Conservation (phyloP, 2,797 vertebrate species). For the Macroramphosus scolopax region DNA sequence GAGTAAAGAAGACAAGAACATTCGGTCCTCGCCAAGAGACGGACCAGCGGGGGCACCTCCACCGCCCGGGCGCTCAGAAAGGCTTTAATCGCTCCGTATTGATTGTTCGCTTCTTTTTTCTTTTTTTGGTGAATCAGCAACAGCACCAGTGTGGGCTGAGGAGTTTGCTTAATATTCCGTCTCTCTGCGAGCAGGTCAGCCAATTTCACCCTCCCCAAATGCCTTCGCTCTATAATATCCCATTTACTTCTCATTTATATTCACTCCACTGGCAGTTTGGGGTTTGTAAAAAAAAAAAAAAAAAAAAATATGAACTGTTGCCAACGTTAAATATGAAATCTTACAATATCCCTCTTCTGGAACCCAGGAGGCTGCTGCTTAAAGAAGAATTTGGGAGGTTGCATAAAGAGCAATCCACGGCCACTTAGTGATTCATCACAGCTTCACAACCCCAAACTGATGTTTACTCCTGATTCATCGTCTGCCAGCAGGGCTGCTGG, state of each 20-base stretch:
- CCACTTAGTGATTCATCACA: constrained; percentile 33
- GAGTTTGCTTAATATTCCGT: constrained; percentile 61
- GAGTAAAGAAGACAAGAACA: constrained; percentile 23
- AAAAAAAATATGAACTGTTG: constrained; percentile 51
- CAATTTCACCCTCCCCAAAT: constrained; percentile 53
- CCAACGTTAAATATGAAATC: constrained; percentile 36
- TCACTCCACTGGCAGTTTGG: constrained; percentile 43
- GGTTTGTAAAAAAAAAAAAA: too few relatives aligned
- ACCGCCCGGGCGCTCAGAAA: constrained; percentile 30
- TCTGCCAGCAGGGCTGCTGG: constrained; percentile 20
- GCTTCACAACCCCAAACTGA: constrained; percentile 22
- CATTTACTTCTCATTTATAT: constrained; percentile 67
- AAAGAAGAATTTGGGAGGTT: constrained; percentile 23
- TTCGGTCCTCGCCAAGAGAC: constrained; percentile 38
- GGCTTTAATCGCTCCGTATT: constrained; percentile 52
- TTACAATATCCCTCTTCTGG: constrained; percentile 17
- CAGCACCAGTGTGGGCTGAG: constrained; percentile 44
- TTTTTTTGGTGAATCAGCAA: constrained; percentile 66
- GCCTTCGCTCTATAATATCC: constrained; percentile 51
- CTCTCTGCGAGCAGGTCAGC: constrained; percentile 54
- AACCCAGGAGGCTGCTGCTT: constrained; percentile 10
- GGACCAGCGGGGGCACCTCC: constrained; percentile 9
- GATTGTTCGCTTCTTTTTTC: constrained; percentile 60
- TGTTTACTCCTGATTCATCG: constrained; percentile 36
- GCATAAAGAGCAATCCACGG: constrained; percentile 17